phyloP scores from a whole-genome alignment of 2,888 invertebrate species.

The Drosophila emarginata region DNA sequence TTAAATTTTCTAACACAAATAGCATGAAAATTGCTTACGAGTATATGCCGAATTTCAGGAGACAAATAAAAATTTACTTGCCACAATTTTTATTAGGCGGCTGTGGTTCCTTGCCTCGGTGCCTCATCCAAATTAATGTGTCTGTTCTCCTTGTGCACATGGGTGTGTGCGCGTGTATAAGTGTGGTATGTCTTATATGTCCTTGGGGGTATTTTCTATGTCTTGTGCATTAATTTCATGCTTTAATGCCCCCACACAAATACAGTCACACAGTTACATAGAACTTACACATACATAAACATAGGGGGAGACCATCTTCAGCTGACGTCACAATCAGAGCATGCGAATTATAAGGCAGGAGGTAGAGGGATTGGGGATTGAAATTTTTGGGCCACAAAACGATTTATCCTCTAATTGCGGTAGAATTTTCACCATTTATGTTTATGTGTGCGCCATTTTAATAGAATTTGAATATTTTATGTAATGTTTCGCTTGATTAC shows the following conservation, averaged over 20 bases:
- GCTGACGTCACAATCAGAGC: slow-evolving; percentile 42
- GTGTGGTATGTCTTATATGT: slow-evolving; percentile 31
- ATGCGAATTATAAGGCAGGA: not conserved
- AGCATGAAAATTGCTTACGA: slow-evolving; percentile 21
- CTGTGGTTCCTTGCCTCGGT: slow-evolving; percentile 46
- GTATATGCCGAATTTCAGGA: slow-evolving; percentile 10
- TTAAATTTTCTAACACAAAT: slow-evolving; percentile 46
- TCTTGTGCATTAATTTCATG: slow-evolving; percentile 64
- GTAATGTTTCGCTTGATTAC: slow-evolving; percentile 43
- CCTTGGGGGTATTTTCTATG: slow-evolving; percentile 51
- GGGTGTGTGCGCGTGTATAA: slow-evolving; percentile 5
- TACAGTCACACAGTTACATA: not conserved
- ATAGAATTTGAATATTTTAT: slow-evolving; percentile 60
- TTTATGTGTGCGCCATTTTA: slow-evolving; percentile 24
- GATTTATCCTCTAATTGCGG: slow-evolving; percentile 62
- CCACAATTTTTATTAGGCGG: slow-evolving; percentile 51
- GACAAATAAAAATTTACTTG: slow-evolving; percentile 58
- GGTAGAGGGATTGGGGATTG: slow-evolving; percentile 9
- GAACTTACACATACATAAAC: not conserved
- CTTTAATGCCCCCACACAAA: slow-evolving; percentile 56
- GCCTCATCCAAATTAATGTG: slow-evolving; percentile 49
- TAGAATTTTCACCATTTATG: slow-evolving; percentile 48
- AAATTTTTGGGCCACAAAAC: slow-evolving; percentile 48
- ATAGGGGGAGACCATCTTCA: not conserved
- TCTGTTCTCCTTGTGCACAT: slow-evolving; percentile 4